phyloP scores from a whole-genome alignment of 2,797 vertebrate species.

The Chromis chromis region DNA sequence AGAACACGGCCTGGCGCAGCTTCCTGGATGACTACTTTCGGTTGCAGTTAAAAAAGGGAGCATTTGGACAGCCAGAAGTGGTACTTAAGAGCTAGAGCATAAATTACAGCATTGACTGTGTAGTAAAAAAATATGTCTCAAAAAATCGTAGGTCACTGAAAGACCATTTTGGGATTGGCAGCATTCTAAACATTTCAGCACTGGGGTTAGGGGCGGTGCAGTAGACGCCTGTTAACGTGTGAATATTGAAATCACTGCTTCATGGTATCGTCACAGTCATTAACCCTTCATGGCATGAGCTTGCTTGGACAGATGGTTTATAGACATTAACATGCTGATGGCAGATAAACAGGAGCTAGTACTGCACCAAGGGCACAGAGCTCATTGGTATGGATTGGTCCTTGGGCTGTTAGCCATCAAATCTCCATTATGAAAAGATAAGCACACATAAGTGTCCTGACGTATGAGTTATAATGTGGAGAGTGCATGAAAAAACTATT shows the following conservation, averaged over 20 bases:
- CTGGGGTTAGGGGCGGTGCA: neutral
- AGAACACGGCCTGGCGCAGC: neutral
- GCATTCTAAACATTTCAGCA: neutral
- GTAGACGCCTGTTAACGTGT: neutral
- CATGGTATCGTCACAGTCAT: conserved; percentile 10
- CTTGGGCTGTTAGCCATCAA: conserved; percentile 34
- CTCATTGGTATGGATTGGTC: conserved; percentile 34
- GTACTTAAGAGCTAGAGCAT: neutral
- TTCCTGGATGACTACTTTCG: neutral
- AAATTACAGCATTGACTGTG: neutral
- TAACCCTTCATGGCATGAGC: conserved; percentile 26
- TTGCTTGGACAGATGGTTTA: conserved; percentile 37
- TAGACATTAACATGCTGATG: conserved; percentile 28
- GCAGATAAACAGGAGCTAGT: conserved; percentile 12
- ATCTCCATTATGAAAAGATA: conserved; percentile 16
- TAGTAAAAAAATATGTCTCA: neutral
- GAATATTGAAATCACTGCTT: conserved; percentile 3
- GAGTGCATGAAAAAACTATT: neutral
- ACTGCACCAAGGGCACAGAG: conserved; percentile 25
- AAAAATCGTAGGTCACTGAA: neutral
- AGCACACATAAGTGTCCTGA: neutral
- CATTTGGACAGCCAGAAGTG: neutral
- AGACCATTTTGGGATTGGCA: neutral
- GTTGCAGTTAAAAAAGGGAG: neutral
- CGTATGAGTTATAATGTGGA: conserved; percentile 11